A percentile compares a stretch with the other conserved stretches of the same genome.
These are phyloP conservation scores for Tragulus kanchil DNA, from an alignment of 2,113 vertebrate genomes.

Conservation along the genomic window DNA sequence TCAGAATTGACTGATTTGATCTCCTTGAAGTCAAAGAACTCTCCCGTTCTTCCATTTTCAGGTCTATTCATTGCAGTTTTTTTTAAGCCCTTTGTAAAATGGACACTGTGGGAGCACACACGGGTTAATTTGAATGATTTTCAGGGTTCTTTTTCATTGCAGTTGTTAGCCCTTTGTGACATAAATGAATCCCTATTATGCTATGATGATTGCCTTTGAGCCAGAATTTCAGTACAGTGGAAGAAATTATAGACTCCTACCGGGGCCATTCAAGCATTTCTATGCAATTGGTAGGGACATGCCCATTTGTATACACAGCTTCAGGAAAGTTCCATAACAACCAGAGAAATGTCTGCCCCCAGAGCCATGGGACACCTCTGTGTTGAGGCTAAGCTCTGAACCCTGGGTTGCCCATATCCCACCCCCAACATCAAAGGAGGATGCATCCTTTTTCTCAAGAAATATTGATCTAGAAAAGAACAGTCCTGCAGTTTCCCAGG, in stretches of 20 bases:
- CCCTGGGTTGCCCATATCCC: not conserved
- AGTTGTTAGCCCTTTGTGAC: not conserved
- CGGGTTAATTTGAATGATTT: not conserved
- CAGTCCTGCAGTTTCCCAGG: not conserved
- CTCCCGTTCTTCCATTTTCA: too few species aligned
- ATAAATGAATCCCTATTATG: not conserved
- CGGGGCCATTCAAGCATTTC: not conserved
- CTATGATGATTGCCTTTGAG: not conserved
- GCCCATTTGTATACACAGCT: not conserved
- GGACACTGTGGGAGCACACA: not conserved
- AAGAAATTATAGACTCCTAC: not conserved
- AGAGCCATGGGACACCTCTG: not conserved
- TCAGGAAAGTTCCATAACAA: not conserved
- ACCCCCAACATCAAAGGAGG: not conserved
- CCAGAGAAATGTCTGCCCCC: not conserved
- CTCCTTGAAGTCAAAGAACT: too few species aligned
- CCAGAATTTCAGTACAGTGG: not conserved
- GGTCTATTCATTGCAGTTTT: too few species aligned
- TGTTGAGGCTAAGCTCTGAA: fast-evolving
- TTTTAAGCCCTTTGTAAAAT: too few species aligned
- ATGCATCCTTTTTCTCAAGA: not conserved
- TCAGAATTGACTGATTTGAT: too few species aligned
- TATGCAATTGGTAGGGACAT: fast-evolving
- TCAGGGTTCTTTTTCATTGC: not conserved
- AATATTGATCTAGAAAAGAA: not conserved